These are phyloP conservation scores for Theodoxus fluviatilis DNA, from an alignment of 2,888 invertebrate genomes.

Conservation along the genomic window DNA sequence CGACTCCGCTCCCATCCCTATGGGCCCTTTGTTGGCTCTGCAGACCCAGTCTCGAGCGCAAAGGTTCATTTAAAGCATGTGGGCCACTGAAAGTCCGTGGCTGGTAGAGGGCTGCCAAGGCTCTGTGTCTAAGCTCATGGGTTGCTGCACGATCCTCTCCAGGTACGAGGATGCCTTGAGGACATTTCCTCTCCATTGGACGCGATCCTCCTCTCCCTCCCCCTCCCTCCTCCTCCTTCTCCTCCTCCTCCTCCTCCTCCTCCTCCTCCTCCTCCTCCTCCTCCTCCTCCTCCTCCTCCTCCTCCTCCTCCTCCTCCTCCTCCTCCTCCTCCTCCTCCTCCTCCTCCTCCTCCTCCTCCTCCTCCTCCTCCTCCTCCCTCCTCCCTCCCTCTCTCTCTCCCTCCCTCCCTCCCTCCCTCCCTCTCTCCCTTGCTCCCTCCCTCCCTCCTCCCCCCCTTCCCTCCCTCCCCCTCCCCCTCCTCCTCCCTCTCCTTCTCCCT, in stretches of 20 bases:
- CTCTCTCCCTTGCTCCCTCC: neutral
- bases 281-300: neutral
- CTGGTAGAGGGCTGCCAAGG: too few species aligned
- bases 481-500: conserved; percentile 15
- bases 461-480: neutral
- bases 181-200: neutral
- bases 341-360: conserved; percentile 12
- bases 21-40: too few species aligned
- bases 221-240: conserved; percentile 14
- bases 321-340: neutral
- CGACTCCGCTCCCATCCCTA: too few species aligned
- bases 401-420: neutral
- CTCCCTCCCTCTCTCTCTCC: neutral
- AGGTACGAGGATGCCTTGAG: too few species aligned
- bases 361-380: conserved; percentile 6
- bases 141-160: too few species aligned
- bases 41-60: too few species aligned
- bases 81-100: too few species aligned
- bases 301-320: neutral
- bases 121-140: too few species aligned
- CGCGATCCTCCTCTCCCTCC: conserved; percentile 6
- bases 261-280: conserved; percentile 8
- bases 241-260: conserved; percentile 2
- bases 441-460: neutral
- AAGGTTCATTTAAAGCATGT: too few species aligned